Percentiles rank a stretch among this genome's conserved stretches.
Conservation (phyloP, 2,113 vertebrate genomes). For the Oreochromis niloticus region DNA sequence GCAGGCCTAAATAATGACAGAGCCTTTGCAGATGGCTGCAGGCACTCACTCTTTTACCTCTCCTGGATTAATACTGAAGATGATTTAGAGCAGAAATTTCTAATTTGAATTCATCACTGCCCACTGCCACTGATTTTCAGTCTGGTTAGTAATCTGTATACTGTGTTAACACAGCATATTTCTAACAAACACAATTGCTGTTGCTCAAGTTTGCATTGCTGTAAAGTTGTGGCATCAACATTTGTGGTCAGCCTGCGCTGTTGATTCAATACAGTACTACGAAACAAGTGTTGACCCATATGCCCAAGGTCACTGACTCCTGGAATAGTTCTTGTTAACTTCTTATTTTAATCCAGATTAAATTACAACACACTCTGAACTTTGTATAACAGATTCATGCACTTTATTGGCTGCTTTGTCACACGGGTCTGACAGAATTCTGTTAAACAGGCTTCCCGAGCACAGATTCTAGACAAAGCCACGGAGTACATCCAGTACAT, state of each 20-base stretch:
- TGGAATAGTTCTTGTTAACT: background rate
- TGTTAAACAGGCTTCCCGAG: slow-evolving; percentile 90
- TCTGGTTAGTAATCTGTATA: background rate
- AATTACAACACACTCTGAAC: background rate
- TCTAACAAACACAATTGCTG: background rate
- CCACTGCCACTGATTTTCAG: background rate
- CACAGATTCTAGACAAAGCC: slow-evolving; percentile 98
- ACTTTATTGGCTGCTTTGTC: background rate
- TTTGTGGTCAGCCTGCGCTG: background rate
- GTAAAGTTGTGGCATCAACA: background rate
- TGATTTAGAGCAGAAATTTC: background rate
- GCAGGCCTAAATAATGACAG: background rate
- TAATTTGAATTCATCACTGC: background rate
- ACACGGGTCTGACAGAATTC: slow-evolving; percentile 39
- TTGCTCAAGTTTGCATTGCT: background rate
- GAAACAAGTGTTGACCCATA: background rate
- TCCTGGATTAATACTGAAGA: background rate
- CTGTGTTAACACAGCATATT: background rate
- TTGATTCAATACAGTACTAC: background rate
- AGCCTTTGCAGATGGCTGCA: background rate
- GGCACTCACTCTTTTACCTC: background rate
- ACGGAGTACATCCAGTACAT: slow-evolving; percentile 98
- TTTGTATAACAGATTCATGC: background rate
- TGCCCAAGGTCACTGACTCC: background rate
- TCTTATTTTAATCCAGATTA: background rate